Percentiles rank a stretch among this genome's conserved stretches.
These are phyloP conservation scores for Grus americana DNA, from an alignment of 2,113 vertebrate species.

Conservation along the genomic window DNA sequence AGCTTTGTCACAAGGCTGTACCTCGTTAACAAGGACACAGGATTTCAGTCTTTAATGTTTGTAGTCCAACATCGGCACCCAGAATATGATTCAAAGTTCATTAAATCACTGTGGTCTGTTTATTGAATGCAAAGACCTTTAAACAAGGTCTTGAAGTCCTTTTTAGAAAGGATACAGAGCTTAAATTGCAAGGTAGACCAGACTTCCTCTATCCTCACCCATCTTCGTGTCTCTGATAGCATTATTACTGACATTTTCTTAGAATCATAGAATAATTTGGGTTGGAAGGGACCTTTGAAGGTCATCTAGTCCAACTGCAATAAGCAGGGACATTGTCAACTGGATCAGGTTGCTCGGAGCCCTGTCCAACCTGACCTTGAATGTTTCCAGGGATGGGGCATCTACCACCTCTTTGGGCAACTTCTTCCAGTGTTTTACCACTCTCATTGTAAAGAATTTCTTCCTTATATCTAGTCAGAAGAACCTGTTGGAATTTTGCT, in stretches of 20 bases:
- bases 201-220: background rate
- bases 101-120: background rate
- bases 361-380: accelerated
- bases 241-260: background rate
- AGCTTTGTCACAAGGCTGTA: background rate
- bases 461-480: background rate
- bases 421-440: background rate
- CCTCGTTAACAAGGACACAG: background rate
- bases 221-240: background rate
- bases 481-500: background rate
- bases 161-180: background rate
- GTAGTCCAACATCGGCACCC: background rate
- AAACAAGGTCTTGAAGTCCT: background rate
- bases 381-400: background rate
- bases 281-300: background rate
- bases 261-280: background rate
- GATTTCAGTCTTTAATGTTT: background rate
- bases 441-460: accelerated
- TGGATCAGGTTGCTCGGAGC: background rate
- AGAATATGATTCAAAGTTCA: background rate
- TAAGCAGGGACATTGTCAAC: background rate
- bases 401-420: no score
- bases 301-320: background rate
- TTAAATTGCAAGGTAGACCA: background rate
- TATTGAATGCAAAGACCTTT: background rate